Conservation (phyloP, 2,888 invertebrate genomes). For the Caenorhabditis parvicauda region DNA sequence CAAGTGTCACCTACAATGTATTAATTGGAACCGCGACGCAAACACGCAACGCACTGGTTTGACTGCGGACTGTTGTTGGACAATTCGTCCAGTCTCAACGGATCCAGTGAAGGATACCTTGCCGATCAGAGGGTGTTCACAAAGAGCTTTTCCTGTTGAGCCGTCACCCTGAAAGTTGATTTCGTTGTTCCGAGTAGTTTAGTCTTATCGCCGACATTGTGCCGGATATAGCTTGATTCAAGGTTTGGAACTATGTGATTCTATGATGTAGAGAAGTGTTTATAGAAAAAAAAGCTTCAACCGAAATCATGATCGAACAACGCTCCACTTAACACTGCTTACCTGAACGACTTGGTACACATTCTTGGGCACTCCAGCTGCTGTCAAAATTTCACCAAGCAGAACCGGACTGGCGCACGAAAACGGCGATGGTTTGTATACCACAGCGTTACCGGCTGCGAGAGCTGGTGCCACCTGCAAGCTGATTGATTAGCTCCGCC, state of each 20-base stretch:
- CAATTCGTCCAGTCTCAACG: constrained; percentile 63
- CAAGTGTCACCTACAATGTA: constrained; percentile 65
- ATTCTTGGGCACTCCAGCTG: constrained; percentile 68
- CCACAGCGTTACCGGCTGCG: constrained; percentile 69
- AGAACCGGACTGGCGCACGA: constrained; percentile 68
- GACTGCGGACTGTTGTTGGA: constrained; percentile 44
- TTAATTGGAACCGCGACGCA: constrained; percentile 64
- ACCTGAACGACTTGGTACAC: constrained; percentile 69
- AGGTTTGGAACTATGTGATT: background rate
- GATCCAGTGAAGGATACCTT: constrained; percentile 69
- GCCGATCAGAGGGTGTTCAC: constrained; percentile 65
- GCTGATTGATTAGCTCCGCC: no score
- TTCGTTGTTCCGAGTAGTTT: background rate
- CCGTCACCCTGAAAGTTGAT: constrained; percentile 67
- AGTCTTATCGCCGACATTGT: background rate
- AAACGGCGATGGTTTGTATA: constrained; percentile 69
- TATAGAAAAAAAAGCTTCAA: background rate
- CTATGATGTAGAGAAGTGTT: background rate
- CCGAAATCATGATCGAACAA: background rate
- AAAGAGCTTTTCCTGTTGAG: constrained; percentile 66
- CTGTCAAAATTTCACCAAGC: constrained; percentile 67
- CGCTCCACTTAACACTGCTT: no score
- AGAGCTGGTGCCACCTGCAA: constrained; percentile 64
- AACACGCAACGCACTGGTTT: constrained; percentile 36
- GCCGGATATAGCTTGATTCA: background rate